Evolutionary conservation across 92 coral and sea anemone species (phyloP), one percentile per base, ranked within the genome.

Genomic region (Pocillopora meandrina): DNA sequence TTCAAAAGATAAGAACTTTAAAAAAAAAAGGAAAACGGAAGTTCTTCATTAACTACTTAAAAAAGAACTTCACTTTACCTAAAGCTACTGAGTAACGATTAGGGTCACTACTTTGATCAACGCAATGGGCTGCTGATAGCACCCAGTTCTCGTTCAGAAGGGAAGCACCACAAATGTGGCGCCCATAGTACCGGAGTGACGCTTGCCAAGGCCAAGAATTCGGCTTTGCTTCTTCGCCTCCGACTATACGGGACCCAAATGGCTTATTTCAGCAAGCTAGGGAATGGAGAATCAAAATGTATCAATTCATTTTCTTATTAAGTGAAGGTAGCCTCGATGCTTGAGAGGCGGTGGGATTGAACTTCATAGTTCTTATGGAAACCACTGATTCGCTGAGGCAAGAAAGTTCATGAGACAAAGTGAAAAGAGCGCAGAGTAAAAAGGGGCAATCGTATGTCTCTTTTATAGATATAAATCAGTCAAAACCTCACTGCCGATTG

Each of bases 201-300:
- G 59, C 75, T 70, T 90, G 93, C 93, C 93, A 90, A 61, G 93
- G 93, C 90, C 93, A 90, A 2, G 93, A 90, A 76, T 90, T 74
- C 9, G 74, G 86, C 15, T 2, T 16, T n/a, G 93, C 93, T 34
- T 74, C 71, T 19, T 82, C 76, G 65, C 93, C 93, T 61, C 93
- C 93, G 21, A 90, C 90, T 3, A 90, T 90, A 2, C 93, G 82
- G 35, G 76, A 72, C 56, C 91, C 91, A 56, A 65, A 71, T 15
- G 79, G 78, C 57, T 61, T 84, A 20, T 57, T 67, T 4, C 91
- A 85, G 60, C 91, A 88, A 36, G 80, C 87, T 62, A 85, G 79
- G 76, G 18, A 19, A 31, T 36, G n/a, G 18, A 16, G 26, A 4
- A 26, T 19, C 12, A 17, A 1, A 76, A 26, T 7, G 10, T 60